phyloP scores from a whole-genome alignment of 2,113 vertebrate genomes.

The Mirounga angustirostris region DNA sequence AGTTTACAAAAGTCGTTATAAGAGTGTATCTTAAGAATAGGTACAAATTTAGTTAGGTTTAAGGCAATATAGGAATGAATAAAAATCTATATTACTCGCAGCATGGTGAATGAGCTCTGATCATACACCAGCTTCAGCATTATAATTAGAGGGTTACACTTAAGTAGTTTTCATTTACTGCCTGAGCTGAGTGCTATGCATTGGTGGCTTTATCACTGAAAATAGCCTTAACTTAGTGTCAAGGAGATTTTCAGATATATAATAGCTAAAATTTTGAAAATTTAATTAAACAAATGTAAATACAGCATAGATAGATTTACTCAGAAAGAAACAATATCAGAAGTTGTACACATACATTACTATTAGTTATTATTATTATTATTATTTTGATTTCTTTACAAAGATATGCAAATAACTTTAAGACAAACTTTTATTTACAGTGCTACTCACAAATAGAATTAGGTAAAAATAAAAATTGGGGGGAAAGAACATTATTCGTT shows the following conservation, averaged over 20 bases:
- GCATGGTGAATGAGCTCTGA: background rate
- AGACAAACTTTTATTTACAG: background rate
- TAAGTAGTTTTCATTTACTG: background rate
- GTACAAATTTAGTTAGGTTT: background rate
- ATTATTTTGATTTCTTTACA: background rate
- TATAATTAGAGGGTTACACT: background rate
- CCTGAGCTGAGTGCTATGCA: background rate
- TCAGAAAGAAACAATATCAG: background rate
- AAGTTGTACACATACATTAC: background rate
- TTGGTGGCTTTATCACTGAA: background rate
- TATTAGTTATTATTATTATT: background rate
- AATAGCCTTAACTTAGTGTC: background rate
- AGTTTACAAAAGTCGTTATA: background rate
- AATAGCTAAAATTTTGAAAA: background rate
- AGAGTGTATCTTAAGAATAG: background rate
- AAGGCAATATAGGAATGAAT: background rate
- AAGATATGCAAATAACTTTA: background rate
- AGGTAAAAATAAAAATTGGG: background rate
- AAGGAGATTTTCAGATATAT: background rate
- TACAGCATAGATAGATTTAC: background rate
- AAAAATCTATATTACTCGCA: background rate
- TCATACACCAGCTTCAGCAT: background rate
- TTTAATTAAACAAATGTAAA: background rate
- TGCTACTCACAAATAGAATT: background rate
- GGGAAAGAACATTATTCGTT: background rate